Evolutionary conservation across 1,140 invertebrate species (phyloP).

Genomic region (Scaptomyza montana): DNA sequence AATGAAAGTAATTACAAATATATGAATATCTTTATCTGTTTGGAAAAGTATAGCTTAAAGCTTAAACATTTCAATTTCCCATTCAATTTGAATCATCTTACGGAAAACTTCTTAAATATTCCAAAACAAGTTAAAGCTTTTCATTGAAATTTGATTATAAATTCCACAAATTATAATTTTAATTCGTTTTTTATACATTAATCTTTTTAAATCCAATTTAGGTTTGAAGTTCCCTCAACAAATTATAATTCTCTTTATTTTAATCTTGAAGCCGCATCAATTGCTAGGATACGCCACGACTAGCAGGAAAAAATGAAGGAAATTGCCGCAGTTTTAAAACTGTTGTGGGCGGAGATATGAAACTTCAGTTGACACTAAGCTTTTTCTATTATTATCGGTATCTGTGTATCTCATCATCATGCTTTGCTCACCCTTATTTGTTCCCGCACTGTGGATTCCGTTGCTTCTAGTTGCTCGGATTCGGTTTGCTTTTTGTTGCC

Average conservation of each 20-base stretch:
- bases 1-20: background rate
- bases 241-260: background rate
- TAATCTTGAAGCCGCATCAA: background rate
- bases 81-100: too few species aligned
- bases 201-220: too few species aligned
- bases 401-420: background rate
- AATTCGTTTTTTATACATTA: too few species aligned
- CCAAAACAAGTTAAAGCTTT: background rate
- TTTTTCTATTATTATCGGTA: background rate
- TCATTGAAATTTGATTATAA: background rate
- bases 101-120: too few species aligned
- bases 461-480: constrained; percentile 39
- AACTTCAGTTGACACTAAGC: background rate
- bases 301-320: background rate
- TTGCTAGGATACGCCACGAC: background rate
- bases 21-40: too few species aligned
- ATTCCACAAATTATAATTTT: background rate
- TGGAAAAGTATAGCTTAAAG: too few species aligned
- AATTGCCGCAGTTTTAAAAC: background rate
- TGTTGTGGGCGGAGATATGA: background rate
- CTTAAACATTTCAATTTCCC: background rate
- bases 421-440: constrained; percentile 62
- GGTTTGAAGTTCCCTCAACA: background rate
- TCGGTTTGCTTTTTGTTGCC: constrained; percentile 50
- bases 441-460: constrained; percentile 60